These are phyloP conservation scores for Caenorhabditis brenneri DNA, from an alignment of 1,140 invertebrate genomes.

Conservation along the genomic window DNA sequence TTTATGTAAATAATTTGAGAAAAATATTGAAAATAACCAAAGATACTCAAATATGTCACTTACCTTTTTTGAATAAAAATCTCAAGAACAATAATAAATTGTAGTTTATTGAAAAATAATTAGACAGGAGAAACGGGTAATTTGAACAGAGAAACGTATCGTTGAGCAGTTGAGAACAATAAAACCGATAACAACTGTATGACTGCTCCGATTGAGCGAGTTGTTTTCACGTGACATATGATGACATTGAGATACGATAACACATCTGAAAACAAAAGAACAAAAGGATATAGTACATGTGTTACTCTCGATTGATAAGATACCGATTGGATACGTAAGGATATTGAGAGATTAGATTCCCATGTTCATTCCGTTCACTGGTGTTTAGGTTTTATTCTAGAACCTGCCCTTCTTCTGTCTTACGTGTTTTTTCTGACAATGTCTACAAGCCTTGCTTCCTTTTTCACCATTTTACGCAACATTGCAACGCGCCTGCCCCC, in stretches of 20 bases:
- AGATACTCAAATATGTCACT: background rate
- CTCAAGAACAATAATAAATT: background rate
- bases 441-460: slow-evolving; percentile 3
- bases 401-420: slow-evolving; percentile 14
- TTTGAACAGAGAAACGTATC: background rate
- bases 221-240: background rate
- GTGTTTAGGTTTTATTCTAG: background rate
- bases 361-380: background rate
- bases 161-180: background rate
- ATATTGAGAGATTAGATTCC: no score
- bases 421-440: background rate
- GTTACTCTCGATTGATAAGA: background rate
- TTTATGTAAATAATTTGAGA: background rate
- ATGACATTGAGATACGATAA: background rate
- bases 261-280: background rate
- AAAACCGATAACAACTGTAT: background rate
- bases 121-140: background rate
- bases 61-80: background rate
- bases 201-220: background rate
- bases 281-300: background rate
- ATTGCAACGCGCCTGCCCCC: slow-evolving; percentile 13
- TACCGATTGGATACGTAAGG: background rate
- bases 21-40: background rate
- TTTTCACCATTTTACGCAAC: slow-evolving; percentile 39
- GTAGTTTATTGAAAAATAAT: background rate